Evolutionary conservation across 2,888 invertebrate genomes (phyloP).

Genomic region (Choristoneura rosaceana): DNA sequence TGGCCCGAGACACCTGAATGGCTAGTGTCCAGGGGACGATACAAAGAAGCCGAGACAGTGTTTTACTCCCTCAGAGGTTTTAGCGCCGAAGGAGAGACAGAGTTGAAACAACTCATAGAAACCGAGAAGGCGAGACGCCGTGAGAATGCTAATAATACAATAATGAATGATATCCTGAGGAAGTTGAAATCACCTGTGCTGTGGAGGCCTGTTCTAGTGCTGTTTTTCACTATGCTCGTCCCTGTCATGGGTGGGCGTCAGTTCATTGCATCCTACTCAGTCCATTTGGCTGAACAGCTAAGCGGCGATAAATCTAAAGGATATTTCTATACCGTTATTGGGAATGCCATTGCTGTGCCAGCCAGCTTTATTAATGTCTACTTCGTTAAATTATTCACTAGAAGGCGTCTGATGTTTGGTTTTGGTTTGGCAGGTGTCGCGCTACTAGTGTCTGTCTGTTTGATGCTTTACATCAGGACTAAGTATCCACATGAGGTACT

Average conservation of each 20-base stretch:
- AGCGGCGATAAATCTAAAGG: conserved; percentile 30
- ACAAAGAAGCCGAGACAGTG: not conserved
- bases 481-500: conserved; percentile 2
- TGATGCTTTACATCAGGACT: not conserved
- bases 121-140: conserved; percentile 19
- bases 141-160: not conserved
- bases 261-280: conserved; percentile 34
- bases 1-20: conserved; percentile 22
- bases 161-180: not conserved
- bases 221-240: conserved; percentile 14
- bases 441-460: not conserved
- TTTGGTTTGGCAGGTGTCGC: conserved; percentile 10
- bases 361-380: not conserved
- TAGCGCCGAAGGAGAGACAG: conserved; percentile 14
- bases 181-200: conserved; percentile 26
- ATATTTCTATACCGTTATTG: conserved; percentile 20
- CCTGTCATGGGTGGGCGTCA: conserved; percentile 34
- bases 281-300: conserved; percentile 28
- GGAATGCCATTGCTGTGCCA: conserved; percentile 22
- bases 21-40: conserved; percentile 19
- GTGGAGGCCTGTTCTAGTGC: conserved; percentile 36
- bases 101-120: conserved; percentile 8
- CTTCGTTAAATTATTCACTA: conserved; percentile 3
- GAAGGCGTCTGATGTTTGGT: conserved; percentile 16
- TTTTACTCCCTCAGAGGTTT: conserved; percentile 14